A percentile compares a stretch with the other conserved stretches of the same genome.
These are phyloP conservation scores for Poecilia latipinna DNA, from an alignment of 2,113 vertebrate genomes.

Conservation along the genomic window DNA sequence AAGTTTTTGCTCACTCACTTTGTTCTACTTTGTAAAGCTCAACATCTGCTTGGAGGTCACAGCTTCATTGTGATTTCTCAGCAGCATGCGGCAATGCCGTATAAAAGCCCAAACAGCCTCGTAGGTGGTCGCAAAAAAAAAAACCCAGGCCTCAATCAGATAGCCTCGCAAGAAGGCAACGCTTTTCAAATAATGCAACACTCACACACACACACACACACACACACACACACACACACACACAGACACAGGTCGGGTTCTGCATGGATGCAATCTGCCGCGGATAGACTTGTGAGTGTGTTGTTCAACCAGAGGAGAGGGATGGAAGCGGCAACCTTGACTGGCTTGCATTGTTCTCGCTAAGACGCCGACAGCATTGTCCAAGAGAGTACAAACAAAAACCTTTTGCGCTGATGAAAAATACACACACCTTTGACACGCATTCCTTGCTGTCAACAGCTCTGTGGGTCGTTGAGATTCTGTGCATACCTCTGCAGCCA, in stretches of 20 bases:
- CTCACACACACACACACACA: neutral
- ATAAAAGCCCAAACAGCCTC: slow-evolving; percentile 32
- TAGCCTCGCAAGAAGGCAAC: slow-evolving; percentile 19
- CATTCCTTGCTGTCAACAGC: slow-evolving; percentile 66
- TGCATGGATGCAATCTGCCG: slow-evolving; percentile 27
- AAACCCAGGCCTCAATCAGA: slow-evolving; percentile 40
- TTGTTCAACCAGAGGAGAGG: slow-evolving; percentile 40
- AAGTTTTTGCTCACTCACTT: slow-evolving; percentile 26
- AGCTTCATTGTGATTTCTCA: slow-evolving; percentile 26
- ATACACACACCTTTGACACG: slow-evolving; percentile 48
- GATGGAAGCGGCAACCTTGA: slow-evolving; percentile 30
- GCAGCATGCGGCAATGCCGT: slow-evolving; percentile 15
- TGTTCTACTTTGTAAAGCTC: slow-evolving; percentile 16
- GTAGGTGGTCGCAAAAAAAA: slow-evolving; percentile 34
- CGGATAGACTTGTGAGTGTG: slow-evolving; percentile 23
- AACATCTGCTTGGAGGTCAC: slow-evolving; percentile 36
- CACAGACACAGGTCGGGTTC: slow-evolving; percentile 32
- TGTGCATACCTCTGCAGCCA: slow-evolving; percentile 59
- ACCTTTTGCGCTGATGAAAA: slow-evolving; percentile 32
- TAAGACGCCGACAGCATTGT: slow-evolving; percentile 55
- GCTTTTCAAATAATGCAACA: slow-evolving; percentile 42
- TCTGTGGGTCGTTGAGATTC: slow-evolving; percentile 41
- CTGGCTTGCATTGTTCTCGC: slow-evolving; percentile 43
- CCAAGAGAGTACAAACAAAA: slow-evolving; percentile 13
- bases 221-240: neutral